Percentiles rank a stretch among this genome's conserved stretches.
phyloP scores from a whole-genome alignment of 2,797 vertebrate species.

The Buphagus erythrorhynchus region DNA sequence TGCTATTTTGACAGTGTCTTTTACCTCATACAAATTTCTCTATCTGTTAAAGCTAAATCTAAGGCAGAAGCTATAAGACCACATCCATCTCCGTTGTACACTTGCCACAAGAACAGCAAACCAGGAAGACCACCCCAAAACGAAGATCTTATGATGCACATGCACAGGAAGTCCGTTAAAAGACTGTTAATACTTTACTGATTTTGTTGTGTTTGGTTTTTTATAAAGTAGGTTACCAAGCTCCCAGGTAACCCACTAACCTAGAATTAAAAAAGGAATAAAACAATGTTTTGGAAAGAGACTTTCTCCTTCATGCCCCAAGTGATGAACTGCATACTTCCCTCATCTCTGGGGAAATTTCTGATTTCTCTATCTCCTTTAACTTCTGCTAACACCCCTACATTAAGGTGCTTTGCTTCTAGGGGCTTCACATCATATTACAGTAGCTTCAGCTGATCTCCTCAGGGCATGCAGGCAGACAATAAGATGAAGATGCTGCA shows the following conservation, averaged over 20 bases:
- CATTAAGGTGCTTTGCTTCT: neutral
- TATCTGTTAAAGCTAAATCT: neutral
- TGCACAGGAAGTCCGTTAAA: constrained; percentile 34
- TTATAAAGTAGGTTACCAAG: constrained; percentile 46
- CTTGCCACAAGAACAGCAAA: neutral
- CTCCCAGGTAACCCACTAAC: constrained; percentile 47
- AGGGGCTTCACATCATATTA: neutral
- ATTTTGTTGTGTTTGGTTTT: neutral
- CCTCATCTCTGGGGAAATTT: neutral
- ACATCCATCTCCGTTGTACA: neutral
- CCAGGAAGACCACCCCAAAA: neutral
- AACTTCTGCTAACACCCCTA: neutral
- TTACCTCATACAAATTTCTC: neutral
- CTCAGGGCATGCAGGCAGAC: neutral
- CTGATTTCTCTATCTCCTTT: neutral
- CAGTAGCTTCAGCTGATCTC: neutral
- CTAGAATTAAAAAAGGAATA: constrained; percentile 32
- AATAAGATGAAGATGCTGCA: neutral
- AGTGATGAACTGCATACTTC: neutral
- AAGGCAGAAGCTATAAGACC: neutral
- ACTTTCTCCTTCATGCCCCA: neutral
- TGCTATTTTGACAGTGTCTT: neutral
- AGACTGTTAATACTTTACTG: neutral
- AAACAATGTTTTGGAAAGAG: constrained; percentile 23
- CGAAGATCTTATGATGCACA: neutral